These are phyloP conservation scores for Camarhynchus parvulus DNA, from an alignment of 2,113 vertebrate species.

Conservation along the genomic window DNA sequence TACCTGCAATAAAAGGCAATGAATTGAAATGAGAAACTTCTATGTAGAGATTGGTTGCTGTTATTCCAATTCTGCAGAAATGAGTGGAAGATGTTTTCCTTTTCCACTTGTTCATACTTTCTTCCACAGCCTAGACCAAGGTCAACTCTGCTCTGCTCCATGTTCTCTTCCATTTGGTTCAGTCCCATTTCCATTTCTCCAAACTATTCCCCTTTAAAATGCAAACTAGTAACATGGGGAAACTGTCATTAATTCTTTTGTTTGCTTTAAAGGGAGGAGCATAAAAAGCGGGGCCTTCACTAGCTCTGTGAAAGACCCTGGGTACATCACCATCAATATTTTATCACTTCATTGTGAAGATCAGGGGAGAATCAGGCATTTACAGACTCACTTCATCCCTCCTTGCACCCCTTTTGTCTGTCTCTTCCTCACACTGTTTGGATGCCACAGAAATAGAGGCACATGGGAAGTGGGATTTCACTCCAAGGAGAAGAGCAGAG, in stretches of 20 bases:
- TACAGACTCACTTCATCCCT: not conserved
- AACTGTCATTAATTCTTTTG: not conserved
- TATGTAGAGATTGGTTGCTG: not conserved
- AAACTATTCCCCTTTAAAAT: not conserved
- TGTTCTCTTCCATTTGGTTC: not conserved
- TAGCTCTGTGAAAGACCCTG: not conserved
- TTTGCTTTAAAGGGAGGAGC: not conserved
- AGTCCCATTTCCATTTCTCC: not conserved
- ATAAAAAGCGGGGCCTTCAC: accelerated
- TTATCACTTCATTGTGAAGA: not conserved
- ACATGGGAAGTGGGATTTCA: not conserved
- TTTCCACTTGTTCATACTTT: not conserved
- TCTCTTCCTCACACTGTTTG: not conserved
- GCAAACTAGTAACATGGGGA: not conserved
- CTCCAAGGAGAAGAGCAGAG: not conserved
- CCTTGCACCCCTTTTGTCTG: not conserved
- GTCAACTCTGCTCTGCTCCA: not conserved
- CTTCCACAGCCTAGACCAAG: not conserved
- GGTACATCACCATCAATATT: not conserved
- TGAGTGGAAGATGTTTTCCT: not conserved
- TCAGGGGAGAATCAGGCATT: not conserved
- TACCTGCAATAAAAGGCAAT: not conserved
- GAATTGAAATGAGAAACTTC: not conserved
- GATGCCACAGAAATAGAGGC: not conserved
- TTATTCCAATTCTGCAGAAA: not conserved